Evolutionary conservation across 2,113 vertebrate genomes (phyloP), one percentile per base, ranked within the genome.

Genomic region (Acanthisitta chloris): DNA sequence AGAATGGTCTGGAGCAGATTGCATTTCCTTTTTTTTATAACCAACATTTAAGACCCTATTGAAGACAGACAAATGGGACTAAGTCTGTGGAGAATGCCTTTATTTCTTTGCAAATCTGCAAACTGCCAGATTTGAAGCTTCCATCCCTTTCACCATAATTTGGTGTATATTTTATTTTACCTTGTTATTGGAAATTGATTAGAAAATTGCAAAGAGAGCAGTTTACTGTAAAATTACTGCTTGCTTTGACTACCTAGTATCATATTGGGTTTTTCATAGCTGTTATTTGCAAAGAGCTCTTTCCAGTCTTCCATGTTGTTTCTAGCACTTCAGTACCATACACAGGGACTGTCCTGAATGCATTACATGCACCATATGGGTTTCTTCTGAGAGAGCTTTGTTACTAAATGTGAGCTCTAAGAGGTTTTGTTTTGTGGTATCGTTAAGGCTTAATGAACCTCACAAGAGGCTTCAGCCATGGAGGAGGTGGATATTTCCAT

Each of bases 381-480:
- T 83, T 83, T 67, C 20, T 20, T 23, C 33, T 55, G 42, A 67
- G 92, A 45, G 29, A 36, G 8, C 24, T 69, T 42, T 42, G 24
- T 54, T 52, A 14, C 31, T 31, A 23, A 33, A 19, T 49, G 26
- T 23, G 33, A 40, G 20, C 18, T 65, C 54, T n/a, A 34, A n/a
- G n/a, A n/a, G 48, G 8, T 15, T 83, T 80, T 83, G 16, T 46
- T 1, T 36, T 0, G 0, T 31, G 57, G 28, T 4, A 17, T 49
- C 2, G 2, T 62, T 14, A 58, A 3, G 2, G 1, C 69, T 66
- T 64, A 42, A 12, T 66, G 55, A 65, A n/a, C 19, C 6, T 57
- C 14, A 5, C 1, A 4, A 49, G 40, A 19, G 18, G 19, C 45
- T 66, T 43, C 38, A 72, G 51, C 42, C 0, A 0, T 0, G 0